Conservation (phyloP, 2,113 vertebrate genomes). For the Ctenodactylus gundi region DNA sequence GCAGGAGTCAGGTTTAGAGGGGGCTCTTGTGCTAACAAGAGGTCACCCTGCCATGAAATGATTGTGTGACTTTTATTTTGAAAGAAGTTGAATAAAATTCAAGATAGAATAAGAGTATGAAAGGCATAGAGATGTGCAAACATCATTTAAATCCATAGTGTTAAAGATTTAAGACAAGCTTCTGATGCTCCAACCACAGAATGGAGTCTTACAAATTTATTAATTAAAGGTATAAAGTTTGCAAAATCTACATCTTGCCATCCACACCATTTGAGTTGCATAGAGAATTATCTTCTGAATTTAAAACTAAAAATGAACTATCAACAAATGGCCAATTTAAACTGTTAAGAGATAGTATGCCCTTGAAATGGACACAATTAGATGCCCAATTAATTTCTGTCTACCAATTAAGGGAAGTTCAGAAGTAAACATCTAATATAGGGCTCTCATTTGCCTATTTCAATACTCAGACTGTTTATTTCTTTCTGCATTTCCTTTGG, state of each 20-base stretch:
- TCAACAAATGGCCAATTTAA: conserved; percentile 43
- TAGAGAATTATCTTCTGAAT: conserved; percentile 23
- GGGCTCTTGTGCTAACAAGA: neutral
- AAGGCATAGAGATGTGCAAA: neutral
- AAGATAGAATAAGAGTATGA: conserved; percentile 9
- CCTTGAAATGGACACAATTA: conserved; percentile 57
- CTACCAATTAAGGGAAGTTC: conserved; percentile 30
- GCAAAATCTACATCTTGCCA: conserved; percentile 23
- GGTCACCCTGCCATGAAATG: conserved; percentile 8
- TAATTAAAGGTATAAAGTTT: conserved; percentile 32
- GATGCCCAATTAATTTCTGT: conserved; percentile 69
- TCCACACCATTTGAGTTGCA: conserved; percentile 10
- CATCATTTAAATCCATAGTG: neutral
- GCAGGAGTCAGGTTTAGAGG: neutral
- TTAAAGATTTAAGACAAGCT: conserved; percentile 43
- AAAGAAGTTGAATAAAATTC: neutral
- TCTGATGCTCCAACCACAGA: conserved; percentile 24
- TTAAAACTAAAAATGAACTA: conserved; percentile 11
- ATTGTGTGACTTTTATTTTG: conserved; percentile 24
- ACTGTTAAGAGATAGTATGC: conserved; percentile 1
- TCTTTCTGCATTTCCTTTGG: conserved; percentile 73
- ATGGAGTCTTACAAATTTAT: neutral
- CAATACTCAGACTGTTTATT: conserved; percentile 62
- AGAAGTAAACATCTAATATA: conserved; percentile 14
- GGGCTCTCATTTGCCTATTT: conserved; percentile 46